Conservation (phyloP, 2,888 invertebrate species). For the Chironomus tentans region DNA sequence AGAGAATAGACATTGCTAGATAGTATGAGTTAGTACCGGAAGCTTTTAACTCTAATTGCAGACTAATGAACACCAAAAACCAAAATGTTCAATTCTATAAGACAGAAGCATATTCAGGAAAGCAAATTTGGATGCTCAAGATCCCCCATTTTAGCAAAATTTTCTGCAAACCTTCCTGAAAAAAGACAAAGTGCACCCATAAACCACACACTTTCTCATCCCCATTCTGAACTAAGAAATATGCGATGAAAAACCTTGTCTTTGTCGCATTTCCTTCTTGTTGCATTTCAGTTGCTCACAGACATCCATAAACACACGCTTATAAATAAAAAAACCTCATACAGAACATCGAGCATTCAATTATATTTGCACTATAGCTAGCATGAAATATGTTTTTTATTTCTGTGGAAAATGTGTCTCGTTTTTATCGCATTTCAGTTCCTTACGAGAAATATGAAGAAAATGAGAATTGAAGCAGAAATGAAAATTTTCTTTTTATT, state of each 20-base stretch:
- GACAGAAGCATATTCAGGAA: no score
- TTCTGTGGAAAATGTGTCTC: neutral
- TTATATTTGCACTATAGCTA: neutral
- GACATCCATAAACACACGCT: neutral
- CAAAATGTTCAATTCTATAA: no score
- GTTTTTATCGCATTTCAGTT: neutral
- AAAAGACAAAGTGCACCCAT: no score
- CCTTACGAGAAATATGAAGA: neutral
- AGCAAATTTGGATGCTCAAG: no score
- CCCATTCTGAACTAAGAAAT: no score
- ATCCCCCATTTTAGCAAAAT: no score
- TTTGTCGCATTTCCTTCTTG: neutral
- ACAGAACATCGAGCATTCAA: neutral
- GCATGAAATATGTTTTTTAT: neutral
- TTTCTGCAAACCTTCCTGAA: no score
- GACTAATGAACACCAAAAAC: no score
- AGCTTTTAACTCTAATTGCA: no score
- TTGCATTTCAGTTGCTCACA: neutral
- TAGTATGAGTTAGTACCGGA: no score
- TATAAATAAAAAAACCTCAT: neutral
- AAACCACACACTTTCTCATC: no score
- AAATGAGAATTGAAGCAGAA: neutral
- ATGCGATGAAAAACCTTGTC: neutral
- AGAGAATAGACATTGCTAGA: no score
- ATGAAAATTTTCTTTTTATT: neutral